Conservation (phyloP, 2,888 invertebrate genomes). For the Eledone cirrhosa region DNA sequence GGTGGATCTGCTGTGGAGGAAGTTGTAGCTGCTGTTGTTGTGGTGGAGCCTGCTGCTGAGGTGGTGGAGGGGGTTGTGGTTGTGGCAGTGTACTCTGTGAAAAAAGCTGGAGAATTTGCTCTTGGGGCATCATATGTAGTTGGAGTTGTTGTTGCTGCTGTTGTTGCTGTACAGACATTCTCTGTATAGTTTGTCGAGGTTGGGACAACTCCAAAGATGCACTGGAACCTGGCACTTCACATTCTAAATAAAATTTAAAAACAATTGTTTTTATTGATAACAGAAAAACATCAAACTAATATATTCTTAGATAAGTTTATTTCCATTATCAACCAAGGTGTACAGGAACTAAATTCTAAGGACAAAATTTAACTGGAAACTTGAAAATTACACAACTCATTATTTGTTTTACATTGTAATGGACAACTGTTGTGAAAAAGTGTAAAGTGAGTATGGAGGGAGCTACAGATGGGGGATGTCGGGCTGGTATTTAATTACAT, state of each 20-base stretch:
- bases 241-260: not conserved
- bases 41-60: slow-evolving; percentile 41
- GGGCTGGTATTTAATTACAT: no score
- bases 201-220: slow-evolving; percentile 8
- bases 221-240: slow-evolving; percentile 20
- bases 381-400: no score
- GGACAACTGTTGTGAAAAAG: no score
- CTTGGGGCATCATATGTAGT: slow-evolving; percentile 45
- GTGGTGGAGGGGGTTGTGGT: slow-evolving; percentile 19
- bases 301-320: no score
- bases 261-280: no score
- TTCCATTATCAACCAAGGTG: no score
- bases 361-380: no score
- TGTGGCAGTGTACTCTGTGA: slow-evolving; percentile 8
- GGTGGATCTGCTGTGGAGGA: slow-evolving; percentile 31
- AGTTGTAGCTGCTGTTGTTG: slow-evolving; percentile 36
- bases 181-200: slow-evolving; percentile 42
- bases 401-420: no score
- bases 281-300: no score
- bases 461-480: no score
- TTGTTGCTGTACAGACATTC: slow-evolving; percentile 67
- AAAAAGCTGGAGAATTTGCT: slow-evolving; percentile 29
- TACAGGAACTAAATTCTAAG: no score
- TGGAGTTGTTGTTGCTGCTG: slow-evolving; percentile 48
- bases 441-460: no score